Evolutionary conservation across 92 coral and sea anemone species (phyloP).

Genomic region (Montipora capitata): DNA sequence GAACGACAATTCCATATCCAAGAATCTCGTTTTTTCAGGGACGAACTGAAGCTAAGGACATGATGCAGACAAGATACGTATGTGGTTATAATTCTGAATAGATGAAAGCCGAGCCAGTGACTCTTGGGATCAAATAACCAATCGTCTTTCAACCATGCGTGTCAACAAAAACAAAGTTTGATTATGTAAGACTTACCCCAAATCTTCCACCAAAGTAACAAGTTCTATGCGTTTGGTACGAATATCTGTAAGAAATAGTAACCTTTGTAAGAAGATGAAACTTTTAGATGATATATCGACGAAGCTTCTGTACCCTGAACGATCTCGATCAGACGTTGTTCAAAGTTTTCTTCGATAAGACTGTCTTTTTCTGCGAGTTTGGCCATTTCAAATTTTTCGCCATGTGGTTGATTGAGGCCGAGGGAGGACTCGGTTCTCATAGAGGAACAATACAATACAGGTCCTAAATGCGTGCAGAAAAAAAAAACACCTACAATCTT

Average conservation of each 20-base stretch:
- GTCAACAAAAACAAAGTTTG: not conserved
- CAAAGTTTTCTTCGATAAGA: constrained; percentile 16
- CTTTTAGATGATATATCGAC: not conserved
- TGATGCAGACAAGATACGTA: no score
- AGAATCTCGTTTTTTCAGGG: no score
- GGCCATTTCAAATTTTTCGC: constrained; percentile 37
- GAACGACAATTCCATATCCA: no score
- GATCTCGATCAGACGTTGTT: constrained; percentile 17
- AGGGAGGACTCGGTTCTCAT: not conserved
- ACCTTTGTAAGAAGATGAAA: not conserved
- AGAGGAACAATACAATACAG: not conserved
- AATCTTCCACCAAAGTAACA: constrained; percentile 70
- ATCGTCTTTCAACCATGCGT: not conserved
- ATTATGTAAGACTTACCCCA: constrained; percentile 63
- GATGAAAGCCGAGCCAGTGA: not conserved
- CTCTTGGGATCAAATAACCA: constrained; percentile 1
- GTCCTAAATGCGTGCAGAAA: constrained; percentile 17
- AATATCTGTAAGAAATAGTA: constrained; percentile 46
- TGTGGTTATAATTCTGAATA: not conserved
- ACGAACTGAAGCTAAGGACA: no score
- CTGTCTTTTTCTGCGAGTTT: not conserved
- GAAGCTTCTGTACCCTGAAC: constrained; percentile 18
- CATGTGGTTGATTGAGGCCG: constrained; percentile 25
- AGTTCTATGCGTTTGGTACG: constrained; percentile 47
- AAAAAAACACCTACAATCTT: no score